Conservation (phyloP, 2,797 vertebrate genomes). For the Hydrolagus colliei region DNA sequence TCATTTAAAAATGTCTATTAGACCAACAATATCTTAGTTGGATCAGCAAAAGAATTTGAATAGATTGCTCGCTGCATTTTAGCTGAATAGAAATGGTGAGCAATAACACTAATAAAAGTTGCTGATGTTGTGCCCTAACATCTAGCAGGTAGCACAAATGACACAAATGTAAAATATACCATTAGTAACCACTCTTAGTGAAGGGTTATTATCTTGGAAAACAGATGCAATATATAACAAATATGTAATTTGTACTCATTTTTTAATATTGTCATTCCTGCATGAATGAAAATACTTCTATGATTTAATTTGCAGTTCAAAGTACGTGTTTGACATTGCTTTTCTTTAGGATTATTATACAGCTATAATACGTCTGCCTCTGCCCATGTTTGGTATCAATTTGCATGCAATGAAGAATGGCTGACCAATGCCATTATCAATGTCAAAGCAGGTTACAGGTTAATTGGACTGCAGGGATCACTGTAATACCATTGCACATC, state of each 20-base stretch:
- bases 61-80: neutral
- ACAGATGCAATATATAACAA: neutral
- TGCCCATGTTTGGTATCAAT: neutral
- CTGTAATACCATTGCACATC: neutral
- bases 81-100: constrained; percentile 2
- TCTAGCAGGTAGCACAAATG: neutral
- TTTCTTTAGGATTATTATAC: neutral
- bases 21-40: neutral
- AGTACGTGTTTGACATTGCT: neutral
- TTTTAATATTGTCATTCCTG: neutral
- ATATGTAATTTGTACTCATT: constrained; percentile 5
- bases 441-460: too few relatives aligned
- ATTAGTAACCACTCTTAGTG: neutral
- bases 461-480: neutral
- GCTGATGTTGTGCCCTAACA: constrained; percentile 2
- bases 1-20: neutral
- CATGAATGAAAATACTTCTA: neutral
- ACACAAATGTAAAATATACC: constrained; percentile 5
- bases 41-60: neutral
- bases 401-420: neutral
- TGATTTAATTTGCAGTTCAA: neutral
- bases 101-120: constrained; percentile 7
- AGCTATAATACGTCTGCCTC: neutral
- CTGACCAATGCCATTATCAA: neutral
- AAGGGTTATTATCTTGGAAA: constrained; percentile 10